A percentile compares a stretch with the other conserved stretches of the same genome.
Conservation (phyloP, 2,113 vertebrate genomes). For the Phrynosoma blainvillii region DNA sequence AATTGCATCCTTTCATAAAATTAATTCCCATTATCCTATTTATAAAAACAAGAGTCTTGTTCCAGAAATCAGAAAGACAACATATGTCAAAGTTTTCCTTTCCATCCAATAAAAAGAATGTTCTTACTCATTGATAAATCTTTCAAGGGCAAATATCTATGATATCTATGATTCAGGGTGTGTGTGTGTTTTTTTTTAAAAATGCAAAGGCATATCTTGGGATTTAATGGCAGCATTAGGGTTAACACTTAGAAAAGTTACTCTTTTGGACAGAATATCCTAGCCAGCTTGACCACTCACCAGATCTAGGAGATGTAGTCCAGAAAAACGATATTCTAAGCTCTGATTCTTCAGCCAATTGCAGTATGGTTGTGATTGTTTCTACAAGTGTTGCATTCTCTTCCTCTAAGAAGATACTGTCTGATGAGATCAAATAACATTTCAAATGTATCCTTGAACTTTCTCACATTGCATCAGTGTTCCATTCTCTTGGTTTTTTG, state of each 20-base stretch:
- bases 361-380: background rate
- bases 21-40: slow-evolving; percentile 16
- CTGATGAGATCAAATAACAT: background rate
- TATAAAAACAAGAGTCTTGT: slow-evolving; percentile 25
- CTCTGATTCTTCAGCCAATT: background rate
- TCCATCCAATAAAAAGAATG: background rate
- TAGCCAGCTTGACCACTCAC: no score
- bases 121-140: background rate
- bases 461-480: background rate
- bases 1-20: slow-evolving; percentile 19
- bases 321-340: no score
- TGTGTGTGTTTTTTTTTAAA: background rate
- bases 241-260: no score
- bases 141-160: background rate
- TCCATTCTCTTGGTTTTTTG: background rate
- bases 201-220: background rate
- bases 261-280: no score
- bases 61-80: background rate
- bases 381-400: background rate
- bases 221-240: background rate
- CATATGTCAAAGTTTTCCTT: background rate
- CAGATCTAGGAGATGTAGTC: no score
- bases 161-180: background rate
- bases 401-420: background rate
- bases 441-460: background rate